Conservation (phyloP, 1,140 invertebrate genomes). For the Drosophila subpulchrella region DNA sequence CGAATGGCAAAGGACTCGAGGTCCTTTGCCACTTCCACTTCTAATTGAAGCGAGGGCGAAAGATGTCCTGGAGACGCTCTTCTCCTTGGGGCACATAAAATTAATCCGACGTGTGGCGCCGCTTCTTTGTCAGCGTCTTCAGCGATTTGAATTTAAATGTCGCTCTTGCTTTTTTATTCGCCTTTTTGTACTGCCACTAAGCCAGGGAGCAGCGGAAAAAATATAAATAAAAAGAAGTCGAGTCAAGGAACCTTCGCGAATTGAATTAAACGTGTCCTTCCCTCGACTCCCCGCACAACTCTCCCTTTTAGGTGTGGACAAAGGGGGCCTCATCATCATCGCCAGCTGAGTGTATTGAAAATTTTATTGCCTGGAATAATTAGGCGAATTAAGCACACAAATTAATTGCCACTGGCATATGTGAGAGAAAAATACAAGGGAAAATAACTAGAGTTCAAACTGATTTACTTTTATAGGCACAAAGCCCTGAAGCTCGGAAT, state of each 20-base stretch:
- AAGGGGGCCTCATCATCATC: constrained; percentile 29
- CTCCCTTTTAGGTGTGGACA: constrained; percentile 51
- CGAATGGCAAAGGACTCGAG: constrained; percentile 47
- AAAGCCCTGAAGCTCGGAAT: constrained; percentile 48
- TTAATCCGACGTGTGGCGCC: constrained; percentile 82
- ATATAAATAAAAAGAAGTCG: constrained; percentile 37
- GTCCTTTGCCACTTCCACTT: constrained; percentile 17
- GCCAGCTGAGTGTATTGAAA: constrained; percentile 72
- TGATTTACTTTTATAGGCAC: constrained; percentile 78
- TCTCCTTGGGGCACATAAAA: constrained; percentile 69
- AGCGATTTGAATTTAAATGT: constrained; percentile 83
- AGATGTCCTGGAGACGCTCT: constrained; percentile 33
- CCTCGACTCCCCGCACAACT: constrained; percentile 30
- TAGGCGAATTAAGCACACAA: constrained; percentile 79
- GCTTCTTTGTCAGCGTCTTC: constrained; percentile 74
- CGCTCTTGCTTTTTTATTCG: constrained; percentile 50
- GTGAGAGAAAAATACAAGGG: constrained; percentile 50
- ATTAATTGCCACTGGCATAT: constrained; percentile 76
- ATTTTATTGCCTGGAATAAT: constrained; percentile 81
- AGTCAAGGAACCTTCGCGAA: constrained; percentile 74
- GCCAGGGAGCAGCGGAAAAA: constrained; percentile 45
- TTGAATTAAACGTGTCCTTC: constrained; percentile 77
- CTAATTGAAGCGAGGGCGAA: constrained; percentile 67
- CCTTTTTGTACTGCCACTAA: constrained; percentile 50
- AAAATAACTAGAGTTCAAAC: constrained; percentile 35